Percentiles rank a stretch among this genome's conserved stretches.
Evolutionary conservation across 2,113 vertebrate species (phyloP).

Genomic region (Aphyosemion australe): DNA sequence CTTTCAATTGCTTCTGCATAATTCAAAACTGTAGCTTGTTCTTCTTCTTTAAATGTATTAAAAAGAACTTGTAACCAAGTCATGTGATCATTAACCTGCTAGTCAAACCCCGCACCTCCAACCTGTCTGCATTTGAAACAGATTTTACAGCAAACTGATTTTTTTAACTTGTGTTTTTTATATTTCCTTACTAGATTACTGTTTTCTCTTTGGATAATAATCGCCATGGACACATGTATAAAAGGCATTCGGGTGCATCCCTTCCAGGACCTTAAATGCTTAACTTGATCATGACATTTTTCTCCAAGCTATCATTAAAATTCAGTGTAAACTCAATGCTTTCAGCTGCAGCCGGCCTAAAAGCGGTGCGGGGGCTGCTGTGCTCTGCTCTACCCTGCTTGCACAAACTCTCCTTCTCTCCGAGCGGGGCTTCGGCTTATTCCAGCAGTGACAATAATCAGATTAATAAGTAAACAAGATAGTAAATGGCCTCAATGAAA

Average conservation of each 20-base stretch:
- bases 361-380: conserved; percentile 57
- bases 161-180: not conserved
- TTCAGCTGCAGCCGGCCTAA: conserved; percentile 46
- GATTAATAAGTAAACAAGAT: conserved; percentile 70
- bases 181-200: not conserved
- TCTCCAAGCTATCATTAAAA: conserved; percentile 47
- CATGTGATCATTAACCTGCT: no score
- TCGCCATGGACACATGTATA: conserved; percentile 15
- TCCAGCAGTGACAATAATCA: conserved; percentile 14
- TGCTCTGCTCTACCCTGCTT: conserved; percentile 29
- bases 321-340: conserved; percentile 46
- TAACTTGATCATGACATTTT: conserved; percentile 24
- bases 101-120: no score
- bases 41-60: no score
- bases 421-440: conserved; percentile 37
- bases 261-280: conserved; percentile 21
- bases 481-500: conserved; percentile 68
- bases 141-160: not conserved
- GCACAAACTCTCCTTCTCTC: conserved; percentile 34
- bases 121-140: no score
- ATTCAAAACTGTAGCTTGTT: no score
- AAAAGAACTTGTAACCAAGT: no score
- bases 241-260: not conserved
- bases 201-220: not conserved
- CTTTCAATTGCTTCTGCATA: no score